These are phyloP conservation scores for Oreochromis spilurus DNA, from an alignment of 2,113 vertebrate species.

Conservation along the genomic window DNA sequence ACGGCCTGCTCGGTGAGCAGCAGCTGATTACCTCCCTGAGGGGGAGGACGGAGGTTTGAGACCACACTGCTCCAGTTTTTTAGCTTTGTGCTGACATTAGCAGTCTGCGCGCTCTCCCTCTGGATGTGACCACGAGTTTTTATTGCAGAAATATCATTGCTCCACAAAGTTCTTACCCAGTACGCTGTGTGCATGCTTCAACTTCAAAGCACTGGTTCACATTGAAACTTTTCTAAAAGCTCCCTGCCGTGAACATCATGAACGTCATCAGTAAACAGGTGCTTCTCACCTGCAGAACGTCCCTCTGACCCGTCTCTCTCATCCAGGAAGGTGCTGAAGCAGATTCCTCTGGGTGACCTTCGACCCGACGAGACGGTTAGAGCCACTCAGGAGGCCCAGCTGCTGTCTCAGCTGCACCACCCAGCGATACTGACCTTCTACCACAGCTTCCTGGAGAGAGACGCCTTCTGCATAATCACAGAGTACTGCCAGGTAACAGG, in stretches of 20 bases:
- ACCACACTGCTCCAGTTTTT: neutral
- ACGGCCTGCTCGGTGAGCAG: neutral
- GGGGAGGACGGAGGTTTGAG: neutral
- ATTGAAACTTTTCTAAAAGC: neutral
- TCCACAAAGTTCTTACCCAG: neutral
- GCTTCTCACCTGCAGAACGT: neutral
- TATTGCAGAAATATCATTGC: neutral
- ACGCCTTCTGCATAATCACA: constrained; percentile 83
- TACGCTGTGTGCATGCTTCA: neutral
- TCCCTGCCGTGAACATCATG: neutral
- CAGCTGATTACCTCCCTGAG: neutral
- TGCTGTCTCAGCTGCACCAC: constrained; percentile 82
- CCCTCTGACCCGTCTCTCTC: neutral
- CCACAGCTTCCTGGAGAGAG: constrained; percentile 73
- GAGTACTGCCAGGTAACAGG: constrained; percentile 82
- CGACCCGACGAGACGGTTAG: neutral
- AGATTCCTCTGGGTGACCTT: constrained; percentile 78
- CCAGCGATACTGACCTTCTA: constrained; percentile 83
- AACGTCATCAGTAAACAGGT: neutral
- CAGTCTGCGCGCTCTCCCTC: neutral
- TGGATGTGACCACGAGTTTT: neutral
- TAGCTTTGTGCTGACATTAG: neutral
- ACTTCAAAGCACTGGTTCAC: rapidly evolving
- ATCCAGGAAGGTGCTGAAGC: constrained; percentile 82
- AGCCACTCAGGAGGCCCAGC: neutral